These are phyloP conservation scores for Erpornis zantholeuca DNA, from an alignment of 2,113 vertebrate species.

Conservation along the genomic window DNA sequence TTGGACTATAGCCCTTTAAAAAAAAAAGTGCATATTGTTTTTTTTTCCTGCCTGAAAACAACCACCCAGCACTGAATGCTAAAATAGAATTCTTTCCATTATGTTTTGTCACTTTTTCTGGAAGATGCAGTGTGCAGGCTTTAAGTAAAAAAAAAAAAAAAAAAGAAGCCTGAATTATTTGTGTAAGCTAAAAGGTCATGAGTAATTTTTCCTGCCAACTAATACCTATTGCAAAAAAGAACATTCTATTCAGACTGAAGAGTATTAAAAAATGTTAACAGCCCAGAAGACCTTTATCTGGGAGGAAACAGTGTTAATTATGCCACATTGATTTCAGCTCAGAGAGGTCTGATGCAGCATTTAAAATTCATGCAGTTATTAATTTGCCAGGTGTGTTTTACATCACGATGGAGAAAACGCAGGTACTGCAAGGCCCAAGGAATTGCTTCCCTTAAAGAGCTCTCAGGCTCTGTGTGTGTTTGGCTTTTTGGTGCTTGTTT, in stretches of 20 bases:
- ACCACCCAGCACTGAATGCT: not conserved
- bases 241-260: not conserved
- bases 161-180: not conserved
- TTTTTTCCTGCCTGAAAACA: not conserved
- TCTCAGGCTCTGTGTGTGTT: not conserved
- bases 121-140: not conserved
- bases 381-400: not conserved
- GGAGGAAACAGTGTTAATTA: constrained; percentile 25
- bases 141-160: not conserved
- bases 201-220: constrained; percentile 8
- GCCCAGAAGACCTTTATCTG: not conserved
- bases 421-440: not conserved
- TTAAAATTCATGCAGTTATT: constrained; percentile 13
- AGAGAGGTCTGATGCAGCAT: not conserved
- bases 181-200: constrained; percentile 4
- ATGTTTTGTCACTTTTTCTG: not conserved
- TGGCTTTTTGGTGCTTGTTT: not conserved
- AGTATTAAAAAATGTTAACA: constrained; percentile 14
- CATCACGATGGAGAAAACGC: not conserved
- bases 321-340: constrained; percentile 28
- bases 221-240: not conserved
- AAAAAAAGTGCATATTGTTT: not conserved
- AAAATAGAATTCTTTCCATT: not conserved
- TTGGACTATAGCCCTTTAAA: not conserved
- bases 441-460: not conserved